phyloP scores from a whole-genome alignment of 2,797 vertebrate genomes.

The Limnodromus scolopaceus region DNA sequence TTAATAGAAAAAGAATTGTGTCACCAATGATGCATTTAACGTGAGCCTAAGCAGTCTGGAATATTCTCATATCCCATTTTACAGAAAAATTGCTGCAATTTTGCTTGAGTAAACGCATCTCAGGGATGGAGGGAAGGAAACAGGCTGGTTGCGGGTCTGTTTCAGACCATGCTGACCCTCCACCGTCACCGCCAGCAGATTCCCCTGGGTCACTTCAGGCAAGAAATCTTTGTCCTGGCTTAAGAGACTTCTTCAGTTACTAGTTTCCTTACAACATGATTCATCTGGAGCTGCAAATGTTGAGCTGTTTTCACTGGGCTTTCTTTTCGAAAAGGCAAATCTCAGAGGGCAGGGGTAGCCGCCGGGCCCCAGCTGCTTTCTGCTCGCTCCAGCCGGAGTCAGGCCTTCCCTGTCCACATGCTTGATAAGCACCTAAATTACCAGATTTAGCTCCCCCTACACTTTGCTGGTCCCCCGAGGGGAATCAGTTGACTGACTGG shows the following conservation, averaged over 20 bases:
- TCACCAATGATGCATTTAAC: background rate
- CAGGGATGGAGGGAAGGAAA: background rate
- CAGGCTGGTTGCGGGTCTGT: background rate
- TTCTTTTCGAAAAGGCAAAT: background rate
- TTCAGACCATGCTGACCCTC: rapidly evolving
- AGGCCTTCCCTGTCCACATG: background rate
- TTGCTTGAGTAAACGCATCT: background rate
- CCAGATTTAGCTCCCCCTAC: background rate
- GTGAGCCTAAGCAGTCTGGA: background rate
- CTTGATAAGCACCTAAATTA: background rate
- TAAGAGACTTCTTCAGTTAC: background rate
- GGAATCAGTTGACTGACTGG: background rate
- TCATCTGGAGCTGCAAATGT: background rate
- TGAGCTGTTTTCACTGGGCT: background rate
- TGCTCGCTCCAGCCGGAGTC: background rate
- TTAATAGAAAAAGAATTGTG: background rate
- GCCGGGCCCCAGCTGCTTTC: background rate
- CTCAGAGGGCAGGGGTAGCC: background rate
- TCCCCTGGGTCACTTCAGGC: background rate
- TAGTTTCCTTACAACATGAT: background rate
- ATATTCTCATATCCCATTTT: background rate
- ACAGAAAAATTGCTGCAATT: background rate
- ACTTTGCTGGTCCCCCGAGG: background rate
- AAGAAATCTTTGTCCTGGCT: background rate
- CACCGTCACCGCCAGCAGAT: background rate